Evolutionary conservation across 1,140 invertebrate species (phyloP).

Genomic region (Cylas formicarius): DNA sequence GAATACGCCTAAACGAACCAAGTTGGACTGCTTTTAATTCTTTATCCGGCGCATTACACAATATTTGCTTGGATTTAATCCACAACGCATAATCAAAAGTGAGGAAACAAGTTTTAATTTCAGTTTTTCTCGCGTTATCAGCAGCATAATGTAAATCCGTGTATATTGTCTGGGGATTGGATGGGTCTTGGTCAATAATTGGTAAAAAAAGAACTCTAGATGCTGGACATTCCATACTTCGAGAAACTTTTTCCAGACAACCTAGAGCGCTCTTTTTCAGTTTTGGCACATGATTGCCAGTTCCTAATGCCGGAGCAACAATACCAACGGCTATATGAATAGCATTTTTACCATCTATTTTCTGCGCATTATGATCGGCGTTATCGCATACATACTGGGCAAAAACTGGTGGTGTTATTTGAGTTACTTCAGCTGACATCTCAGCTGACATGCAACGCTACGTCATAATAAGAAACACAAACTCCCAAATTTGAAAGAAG

Average conservation of each 20-base stretch:
- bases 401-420: background rate
- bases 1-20: slow-evolving; percentile 8
- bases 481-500: slow-evolving; percentile 1
- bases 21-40: background rate
- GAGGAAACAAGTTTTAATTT: background rate
- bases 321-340: slow-evolving; percentile 3
- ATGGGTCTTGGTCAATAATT: background rate
- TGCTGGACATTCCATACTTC: too few species aligned
- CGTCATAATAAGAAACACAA: slow-evolving; percentile 3
- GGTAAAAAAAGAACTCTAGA: slow-evolving; percentile 4
- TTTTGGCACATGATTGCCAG: background rate
- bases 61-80: background rate
- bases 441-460: background rate
- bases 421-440: background rate
- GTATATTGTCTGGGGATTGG: background rate
- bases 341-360: background rate
- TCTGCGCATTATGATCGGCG: slow-evolving; percentile 2
- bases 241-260: too few species aligned
- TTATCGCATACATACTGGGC: slow-evolving; percentile 1
- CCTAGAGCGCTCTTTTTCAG: background rate
- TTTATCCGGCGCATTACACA: slow-evolving; percentile 3
- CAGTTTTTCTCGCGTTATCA: background rate
- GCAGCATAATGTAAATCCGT: background rate
- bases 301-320: background rate
- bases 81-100: slow-evolving; percentile 1